phyloP scores from a whole-genome alignment of 2,797 vertebrate genomes.

The Apogon hyalosoma region DNA sequence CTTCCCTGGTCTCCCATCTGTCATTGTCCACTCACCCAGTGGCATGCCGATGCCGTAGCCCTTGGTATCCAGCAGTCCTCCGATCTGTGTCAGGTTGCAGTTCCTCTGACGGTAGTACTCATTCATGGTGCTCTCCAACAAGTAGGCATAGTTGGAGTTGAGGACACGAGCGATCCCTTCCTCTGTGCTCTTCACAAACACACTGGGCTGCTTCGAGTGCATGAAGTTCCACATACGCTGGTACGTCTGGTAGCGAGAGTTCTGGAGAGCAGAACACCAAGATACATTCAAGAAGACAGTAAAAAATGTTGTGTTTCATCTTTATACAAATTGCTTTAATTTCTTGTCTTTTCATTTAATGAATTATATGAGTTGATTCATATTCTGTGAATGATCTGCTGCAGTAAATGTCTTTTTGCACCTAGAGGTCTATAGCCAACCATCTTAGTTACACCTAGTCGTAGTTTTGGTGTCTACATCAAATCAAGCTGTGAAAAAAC shows the following conservation, averaged over 20 bases:
- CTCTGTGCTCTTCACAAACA: slow-evolving; percentile 99
- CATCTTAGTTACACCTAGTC: background rate
- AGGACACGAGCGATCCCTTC: slow-evolving; percentile 97
- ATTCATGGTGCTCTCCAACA: slow-evolving; percentile 99
- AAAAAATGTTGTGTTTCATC: slow-evolving; percentile 11
- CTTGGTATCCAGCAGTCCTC: slow-evolving; percentile 98
- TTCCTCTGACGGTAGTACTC: slow-evolving; percentile 96
- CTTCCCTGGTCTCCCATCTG: background rate
- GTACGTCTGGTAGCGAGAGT: slow-evolving; percentile 99
- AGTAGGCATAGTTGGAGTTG: slow-evolving; percentile 98
- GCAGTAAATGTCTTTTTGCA: slow-evolving; percentile 3
- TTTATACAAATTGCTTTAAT: slow-evolving; percentile 9
- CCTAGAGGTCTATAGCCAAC: too few species aligned
- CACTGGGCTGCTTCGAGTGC: slow-evolving; percentile 98
- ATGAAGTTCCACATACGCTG: slow-evolving; percentile 99
- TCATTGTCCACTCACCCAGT: slow-evolving; percentile 86
- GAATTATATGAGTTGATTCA: background rate
- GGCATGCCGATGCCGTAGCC: slow-evolving; percentile 99
- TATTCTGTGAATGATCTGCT: background rate
- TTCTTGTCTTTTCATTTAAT: slow-evolving; percentile 39
- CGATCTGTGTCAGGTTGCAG: slow-evolving; percentile 99
- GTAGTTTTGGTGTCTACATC: too few species aligned
- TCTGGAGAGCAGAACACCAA: slow-evolving; percentile 78
- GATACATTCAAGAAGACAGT: slow-evolving; percentile 8
- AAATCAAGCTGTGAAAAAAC: too few species aligned